These are phyloP conservation scores for Athripsodes cinereus DNA, from an alignment of 2,888 invertebrate species.

Conservation along the genomic window DNA sequence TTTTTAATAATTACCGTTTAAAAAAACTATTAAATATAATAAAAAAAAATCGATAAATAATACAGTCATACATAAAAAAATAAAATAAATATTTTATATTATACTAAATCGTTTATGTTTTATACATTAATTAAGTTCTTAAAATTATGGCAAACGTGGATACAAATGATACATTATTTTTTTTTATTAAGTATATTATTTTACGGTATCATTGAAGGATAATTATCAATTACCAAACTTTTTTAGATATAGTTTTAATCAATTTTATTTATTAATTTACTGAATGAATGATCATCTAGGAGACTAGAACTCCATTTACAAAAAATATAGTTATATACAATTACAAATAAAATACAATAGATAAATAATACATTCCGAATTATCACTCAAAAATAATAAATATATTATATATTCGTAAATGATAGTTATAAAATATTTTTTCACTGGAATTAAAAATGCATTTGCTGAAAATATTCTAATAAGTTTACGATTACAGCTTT, in stretches of 20 bases:
- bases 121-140: too few species aligned
- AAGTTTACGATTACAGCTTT: too few species aligned
- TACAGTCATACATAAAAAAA: too few species aligned
- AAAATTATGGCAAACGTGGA: slow-evolving; percentile 36
- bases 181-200: neutral
- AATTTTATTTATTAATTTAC: neutral
- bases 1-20: too few species aligned
- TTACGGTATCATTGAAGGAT: neutral
- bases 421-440: too few species aligned
- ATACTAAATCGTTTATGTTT: too few species aligned
- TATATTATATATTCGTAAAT: too few species aligned
- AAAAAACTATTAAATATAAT: too few species aligned
- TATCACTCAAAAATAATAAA: neutral
- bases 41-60: too few species aligned
- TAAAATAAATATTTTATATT: too few species aligned
- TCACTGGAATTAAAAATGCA: neutral
- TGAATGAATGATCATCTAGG: neutral
- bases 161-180: slow-evolving; percentile 29
- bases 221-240: neutral
- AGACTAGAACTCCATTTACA: neutral
- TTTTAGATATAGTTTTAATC: neutral
- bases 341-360: neutral
- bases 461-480: too few species aligned
- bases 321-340: neutral
- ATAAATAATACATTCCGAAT: too few species aligned